Evolutionary conservation across 1,140 invertebrate genomes (phyloP), one percentile per base, ranked within the genome.

Genomic region (Drosophila arawakana): DNA sequence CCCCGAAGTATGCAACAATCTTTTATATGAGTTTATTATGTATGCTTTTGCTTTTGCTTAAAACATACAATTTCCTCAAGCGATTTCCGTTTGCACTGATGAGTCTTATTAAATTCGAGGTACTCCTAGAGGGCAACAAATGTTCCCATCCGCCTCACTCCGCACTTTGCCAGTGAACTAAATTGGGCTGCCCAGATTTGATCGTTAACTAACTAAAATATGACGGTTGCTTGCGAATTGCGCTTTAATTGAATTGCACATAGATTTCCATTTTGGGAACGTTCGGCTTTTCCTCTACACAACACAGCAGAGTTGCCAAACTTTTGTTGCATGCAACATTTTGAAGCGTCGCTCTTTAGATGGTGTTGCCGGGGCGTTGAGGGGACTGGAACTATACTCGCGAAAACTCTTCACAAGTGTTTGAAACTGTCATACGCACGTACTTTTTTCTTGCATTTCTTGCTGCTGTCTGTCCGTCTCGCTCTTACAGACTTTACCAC

Each of bases 11-110:
- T 89, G 85, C 84, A 84, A 83, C 84, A 84, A 84, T 89, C 84
- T 89, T 89, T 89, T 89, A 83, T 89, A 89, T 81, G 84, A 84
- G 84, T 89, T 89, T 89, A 89, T 89, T 89, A 89, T 89, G 78
- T 89, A 89, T 89, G 85, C 84, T 89, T 89, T 73, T 60, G 46
- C 57, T 83, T 80, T 89, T 75, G 84, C 84, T 89, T 89, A 75
- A 89, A 89, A 89, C 80, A 84, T 74, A 89, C 84, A 90, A 84
- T 89, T 89, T 89, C 85, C 84, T 89, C 85, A 84, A 89, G 84
- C 85, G 85, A 81, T 89, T 89, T 89, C 84, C 84, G 81, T 90
- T 90, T 84, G 79, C 81, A 82, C 79, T 88, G 78, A 90, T 89
- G 84, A 82, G 74, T 81, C 85, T 89, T 89, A 89, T 89, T 89